These are phyloP conservation scores for Ficedula albicollis DNA, from an alignment of 2,797 vertebrate species.

Conservation along the genomic window DNA sequence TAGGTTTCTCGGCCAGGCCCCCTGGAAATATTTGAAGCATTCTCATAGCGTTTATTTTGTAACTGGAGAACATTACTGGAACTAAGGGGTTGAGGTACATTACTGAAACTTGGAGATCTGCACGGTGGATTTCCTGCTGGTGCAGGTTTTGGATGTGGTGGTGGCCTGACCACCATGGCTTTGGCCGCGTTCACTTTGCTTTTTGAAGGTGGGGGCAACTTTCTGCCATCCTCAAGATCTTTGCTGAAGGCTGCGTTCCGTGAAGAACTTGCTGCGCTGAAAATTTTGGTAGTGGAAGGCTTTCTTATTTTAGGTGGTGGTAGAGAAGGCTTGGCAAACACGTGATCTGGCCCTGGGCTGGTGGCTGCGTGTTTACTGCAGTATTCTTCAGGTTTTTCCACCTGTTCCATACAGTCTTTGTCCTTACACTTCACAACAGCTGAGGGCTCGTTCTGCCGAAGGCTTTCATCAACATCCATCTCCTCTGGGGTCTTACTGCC, in stretches of 20 bases:
- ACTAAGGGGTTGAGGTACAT: background rate
- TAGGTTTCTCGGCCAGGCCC: background rate
- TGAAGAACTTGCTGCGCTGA: constrained; percentile 74
- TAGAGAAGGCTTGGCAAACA: constrained; percentile 80
- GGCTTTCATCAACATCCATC: background rate
- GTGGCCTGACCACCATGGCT: background rate
- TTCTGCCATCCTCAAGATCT: constrained; percentile 72
- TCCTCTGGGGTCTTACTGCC: background rate
- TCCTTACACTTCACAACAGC: background rate
- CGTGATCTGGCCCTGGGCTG: constrained; percentile 14
- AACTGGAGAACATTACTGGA: background rate
- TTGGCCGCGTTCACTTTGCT: constrained; percentile 39
- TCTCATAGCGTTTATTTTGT: background rate
- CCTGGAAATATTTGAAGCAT: background rate
- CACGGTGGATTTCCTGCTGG: background rate
- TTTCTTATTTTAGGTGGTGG: constrained; percentile 63
- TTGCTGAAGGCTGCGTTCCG: constrained; percentile 79
- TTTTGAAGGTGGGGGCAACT: constrained; percentile 42
- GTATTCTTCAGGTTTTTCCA: background rate
- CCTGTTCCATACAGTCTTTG: constrained; percentile 40
- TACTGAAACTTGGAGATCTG: background rate
- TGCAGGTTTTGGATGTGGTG: background rate
- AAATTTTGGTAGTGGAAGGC: constrained; percentile 81
- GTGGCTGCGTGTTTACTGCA: constrained; percentile 44
- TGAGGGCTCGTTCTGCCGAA: background rate